Percentiles rank a stretch among this genome's conserved stretches.
These are phyloP conservation scores for Clinocottus analis DNA, from an alignment of 2,113 vertebrate genomes.

Conservation along the genomic window DNA sequence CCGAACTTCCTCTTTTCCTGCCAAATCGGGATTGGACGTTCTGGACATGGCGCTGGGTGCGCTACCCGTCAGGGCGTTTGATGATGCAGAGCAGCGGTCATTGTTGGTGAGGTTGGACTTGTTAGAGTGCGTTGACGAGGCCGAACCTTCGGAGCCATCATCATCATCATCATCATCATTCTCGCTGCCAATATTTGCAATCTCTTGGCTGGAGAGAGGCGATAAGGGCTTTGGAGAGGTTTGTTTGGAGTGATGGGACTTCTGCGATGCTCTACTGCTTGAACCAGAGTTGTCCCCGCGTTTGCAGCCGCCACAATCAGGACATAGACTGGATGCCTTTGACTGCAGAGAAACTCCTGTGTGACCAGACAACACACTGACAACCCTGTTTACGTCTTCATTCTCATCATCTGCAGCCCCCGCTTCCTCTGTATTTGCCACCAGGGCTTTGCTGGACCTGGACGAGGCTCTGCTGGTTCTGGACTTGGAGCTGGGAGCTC, in stretches of 20 bases:
- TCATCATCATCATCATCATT: too few relatives aligned
- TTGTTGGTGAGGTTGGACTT: slow-evolving; percentile 61
- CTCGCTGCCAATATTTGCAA: neutral
- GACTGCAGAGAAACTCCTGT: slow-evolving; percentile 58
- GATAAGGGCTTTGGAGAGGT: slow-evolving; percentile 19
- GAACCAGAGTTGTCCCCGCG: neutral
- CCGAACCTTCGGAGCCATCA: slow-evolving; percentile 46
- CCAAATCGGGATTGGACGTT: slow-evolving; percentile 26
- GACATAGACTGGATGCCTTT: slow-evolving; percentile 58
- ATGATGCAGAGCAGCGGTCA: slow-evolving; percentile 25
- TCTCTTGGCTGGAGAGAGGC: slow-evolving; percentile 13
- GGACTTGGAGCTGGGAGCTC: slow-evolving; percentile 39
- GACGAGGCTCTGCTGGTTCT: slow-evolving; percentile 53
- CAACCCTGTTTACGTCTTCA: slow-evolving; percentile 42
- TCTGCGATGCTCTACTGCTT: slow-evolving; percentile 49
- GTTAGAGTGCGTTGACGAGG: slow-evolving; percentile 57
- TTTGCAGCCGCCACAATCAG: slow-evolving; percentile 72
- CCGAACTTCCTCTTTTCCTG: slow-evolving; percentile 38
- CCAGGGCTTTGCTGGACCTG: slow-evolving; percentile 22
- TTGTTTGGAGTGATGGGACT: slow-evolving; percentile 20
- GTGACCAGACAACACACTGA: slow-evolving; percentile 61
- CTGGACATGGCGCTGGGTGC: slow-evolving; percentile 48
- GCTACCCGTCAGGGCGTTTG: slow-evolving; percentile 37
- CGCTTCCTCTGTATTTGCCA: slow-evolving; percentile 34
- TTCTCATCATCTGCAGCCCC: slow-evolving; percentile 38